These are phyloP conservation scores for Chouioia cunea DNA, from an alignment of 2,888 invertebrate species.

Conservation along the genomic window DNA sequence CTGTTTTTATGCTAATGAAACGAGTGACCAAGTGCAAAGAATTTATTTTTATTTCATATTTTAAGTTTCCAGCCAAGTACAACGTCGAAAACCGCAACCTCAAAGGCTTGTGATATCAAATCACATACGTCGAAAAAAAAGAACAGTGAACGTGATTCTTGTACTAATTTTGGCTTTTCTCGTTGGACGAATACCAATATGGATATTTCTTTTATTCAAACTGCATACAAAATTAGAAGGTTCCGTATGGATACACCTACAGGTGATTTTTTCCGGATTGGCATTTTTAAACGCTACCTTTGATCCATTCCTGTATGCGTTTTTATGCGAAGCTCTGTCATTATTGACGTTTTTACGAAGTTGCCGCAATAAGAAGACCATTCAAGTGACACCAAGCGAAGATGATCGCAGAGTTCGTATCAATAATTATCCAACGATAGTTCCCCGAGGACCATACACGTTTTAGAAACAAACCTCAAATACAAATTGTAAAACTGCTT, in stretches of 20 bases:
- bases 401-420: slow-evolving; percentile 7
- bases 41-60: neutral
- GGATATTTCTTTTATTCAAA: slow-evolving; percentile 71
- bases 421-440: slow-evolving; percentile 20
- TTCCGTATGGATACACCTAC: slow-evolving; percentile 68
- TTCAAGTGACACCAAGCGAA: slow-evolving; percentile 1
- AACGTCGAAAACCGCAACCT: slow-evolving; percentile 5
- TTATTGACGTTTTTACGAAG: slow-evolving; percentile 24
- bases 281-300: slow-evolving; percentile 71
- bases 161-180: slow-evolving; percentile 72
- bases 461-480: slow-evolving; percentile 7
- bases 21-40: too few relatives aligned
- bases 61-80: slow-evolving; percentile 24
- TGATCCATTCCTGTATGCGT: slow-evolving; percentile 75
- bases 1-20: too few relatives aligned
- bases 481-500: slow-evolving; percentile 37
- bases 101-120: slow-evolving; percentile 36
- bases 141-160: slow-evolving; percentile 73
- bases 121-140: slow-evolving; percentile 68
- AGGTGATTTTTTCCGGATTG: slow-evolving; percentile 70
- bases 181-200: slow-evolving; percentile 71
- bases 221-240: slow-evolving; percentile 60
- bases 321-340: slow-evolving; percentile 70
- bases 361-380: slow-evolving; percentile 8
- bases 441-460: slow-evolving; percentile 36